Conservation (phyloP, 1,140 invertebrate species). For the Cyclina sinensis region DNA sequence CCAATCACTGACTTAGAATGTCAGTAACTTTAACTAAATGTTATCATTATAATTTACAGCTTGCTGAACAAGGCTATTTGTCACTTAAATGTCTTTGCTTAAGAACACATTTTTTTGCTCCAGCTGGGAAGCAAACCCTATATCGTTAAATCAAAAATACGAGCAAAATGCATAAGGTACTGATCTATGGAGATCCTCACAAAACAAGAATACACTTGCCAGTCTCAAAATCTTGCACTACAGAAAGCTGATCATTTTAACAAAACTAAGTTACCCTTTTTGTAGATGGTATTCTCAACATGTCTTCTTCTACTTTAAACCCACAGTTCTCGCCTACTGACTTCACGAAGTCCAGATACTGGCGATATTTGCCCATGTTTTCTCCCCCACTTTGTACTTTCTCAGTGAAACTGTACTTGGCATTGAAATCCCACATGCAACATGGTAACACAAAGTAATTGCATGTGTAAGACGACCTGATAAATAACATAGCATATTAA, state of each 20-base stretch:
- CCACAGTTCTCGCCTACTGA: conserved; percentile 91
- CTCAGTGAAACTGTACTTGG: conserved; percentile 89
- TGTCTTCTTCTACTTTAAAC: conserved; percentile 92
- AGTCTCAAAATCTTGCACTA: conserved; percentile 78
- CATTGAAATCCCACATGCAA: conserved; percentile 96
- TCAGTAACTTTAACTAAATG: too few relatives aligned
- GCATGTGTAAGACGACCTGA: conserved; percentile 87
- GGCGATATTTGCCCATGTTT: conserved; percentile 89
- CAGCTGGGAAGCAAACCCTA: too few relatives aligned
- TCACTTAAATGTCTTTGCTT: too few relatives aligned
- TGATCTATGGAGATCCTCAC: too few relatives aligned
- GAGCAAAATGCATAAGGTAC: too few relatives aligned
- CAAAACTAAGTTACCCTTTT: conserved; percentile 93
- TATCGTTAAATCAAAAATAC: too few relatives aligned
- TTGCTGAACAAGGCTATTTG: too few relatives aligned
- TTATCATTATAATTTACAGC: too few relatives aligned
- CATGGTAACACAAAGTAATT: conserved; percentile 97
- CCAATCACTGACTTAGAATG: too few relatives aligned
- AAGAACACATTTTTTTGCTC: too few relatives aligned
- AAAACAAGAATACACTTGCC: too few relatives aligned
- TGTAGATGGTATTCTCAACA: conserved; percentile 97
- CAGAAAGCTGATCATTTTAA: conserved; percentile 97
- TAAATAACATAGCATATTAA: too few relatives aligned
- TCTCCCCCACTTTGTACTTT: conserved; percentile 54
- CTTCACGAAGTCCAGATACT: conserved; percentile 94